Conservation (phyloP, 2,888 invertebrate genomes). For the Actias luna region DNA sequence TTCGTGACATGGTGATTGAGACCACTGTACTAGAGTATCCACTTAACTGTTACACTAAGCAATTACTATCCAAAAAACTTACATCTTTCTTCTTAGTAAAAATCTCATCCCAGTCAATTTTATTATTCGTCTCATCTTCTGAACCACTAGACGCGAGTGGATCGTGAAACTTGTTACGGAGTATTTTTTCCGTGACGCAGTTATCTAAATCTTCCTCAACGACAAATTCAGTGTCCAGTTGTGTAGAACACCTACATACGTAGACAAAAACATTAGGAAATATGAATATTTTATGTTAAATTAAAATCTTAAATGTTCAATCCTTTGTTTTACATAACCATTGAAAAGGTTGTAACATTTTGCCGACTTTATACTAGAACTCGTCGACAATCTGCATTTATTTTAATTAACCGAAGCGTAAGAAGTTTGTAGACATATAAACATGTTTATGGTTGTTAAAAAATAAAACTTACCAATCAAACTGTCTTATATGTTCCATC, state of each 20-base stretch:
- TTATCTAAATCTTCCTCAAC: constrained; percentile 52
- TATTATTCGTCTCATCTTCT: constrained; percentile 41
- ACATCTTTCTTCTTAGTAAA: constrained; percentile 44
- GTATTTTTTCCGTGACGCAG: constrained; percentile 57
- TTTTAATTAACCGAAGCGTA: no score
- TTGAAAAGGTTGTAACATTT: no score
- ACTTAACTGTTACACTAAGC: neutral
- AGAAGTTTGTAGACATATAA: no score
- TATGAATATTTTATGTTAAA: neutral
- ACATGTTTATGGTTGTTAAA: constrained; percentile 2
- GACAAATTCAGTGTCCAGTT: constrained; percentile 44
- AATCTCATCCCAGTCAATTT: constrained; percentile 58
- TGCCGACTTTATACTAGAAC: no score
- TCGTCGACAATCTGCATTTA: no score
- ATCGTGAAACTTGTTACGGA: constrained; percentile 56
- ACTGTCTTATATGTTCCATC: constrained; percentile 59
- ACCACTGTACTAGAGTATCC: no score
- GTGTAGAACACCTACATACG: constrained; percentile 44
- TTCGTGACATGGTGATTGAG: no score
- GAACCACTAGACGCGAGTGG: constrained; percentile 58
- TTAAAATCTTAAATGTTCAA: neutral
- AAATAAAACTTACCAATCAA: constrained; percentile 50
- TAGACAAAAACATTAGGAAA: no score
- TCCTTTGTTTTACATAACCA: neutral
- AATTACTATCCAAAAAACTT: constrained; percentile 21